Base-by-base conservation (phyloP, 2,113 vertebrate species). In the Gallinago undulata region DNA sequence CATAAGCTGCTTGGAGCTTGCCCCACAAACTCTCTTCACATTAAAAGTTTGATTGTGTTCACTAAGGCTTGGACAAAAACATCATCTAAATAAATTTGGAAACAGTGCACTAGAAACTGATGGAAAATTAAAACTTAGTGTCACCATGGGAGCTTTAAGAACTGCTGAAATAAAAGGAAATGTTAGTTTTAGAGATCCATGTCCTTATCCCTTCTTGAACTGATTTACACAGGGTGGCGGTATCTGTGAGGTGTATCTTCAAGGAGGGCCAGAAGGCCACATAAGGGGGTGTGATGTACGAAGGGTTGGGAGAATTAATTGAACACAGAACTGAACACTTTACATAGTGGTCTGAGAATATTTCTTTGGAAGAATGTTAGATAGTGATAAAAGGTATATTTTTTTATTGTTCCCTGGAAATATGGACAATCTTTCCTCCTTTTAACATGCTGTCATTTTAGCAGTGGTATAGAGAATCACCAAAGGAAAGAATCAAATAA, bases 71-170 rank as follows among this genome's bases (percentile, higher is more conserved):
- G 51, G 27, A 77, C 77, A 93, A 95, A 96, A 95, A n/a, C 2
- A 5, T 51, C 12, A 64, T 43, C 53, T 79, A 86, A 96, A 93
- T 56, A 84, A 63, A 89, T 94, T 57, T 91, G 39, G 63, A 85
- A 92, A 93, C 59, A 64, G 21, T 18, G 9, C 25, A 60, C 19
- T 39, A 84, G 86, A 84, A 96, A 94, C 18, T 67, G 51, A 69
- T 78, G 30, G 63, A 75, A 96, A 96, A 94, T 90, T 88, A 86
- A 91, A 95, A 92, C 33, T 56, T 81, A 83, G 7, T 57, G 48
- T 84, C 48, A 69, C n/a, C 48, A 22, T 41, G 84, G 75, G 72
- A 96, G 67, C 53, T 53, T 81, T 96, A 90, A 95, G 37, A 93
- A 56, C 24, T 31, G n/a, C 24, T 88, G 67, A 94, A 87, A 88